Conservation (phyloP, 2,888 invertebrate species). For the Autographa pulchrina region DNA sequence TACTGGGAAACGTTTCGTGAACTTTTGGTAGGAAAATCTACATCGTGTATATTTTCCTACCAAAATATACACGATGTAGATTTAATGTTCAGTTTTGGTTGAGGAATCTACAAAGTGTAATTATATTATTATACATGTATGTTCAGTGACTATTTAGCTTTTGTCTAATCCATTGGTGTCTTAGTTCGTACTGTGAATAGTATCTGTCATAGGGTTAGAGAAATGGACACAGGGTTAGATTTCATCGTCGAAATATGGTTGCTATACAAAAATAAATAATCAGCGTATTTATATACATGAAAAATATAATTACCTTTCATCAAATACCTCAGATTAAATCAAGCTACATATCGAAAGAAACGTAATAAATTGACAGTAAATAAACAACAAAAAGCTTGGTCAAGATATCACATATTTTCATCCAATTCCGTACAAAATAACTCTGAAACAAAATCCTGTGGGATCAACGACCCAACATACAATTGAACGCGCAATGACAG, state of each 20-base stretch:
- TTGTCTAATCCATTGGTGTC: too few relatives aligned
- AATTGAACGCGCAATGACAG: not conserved
- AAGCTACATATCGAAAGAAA: not conserved
- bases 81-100: too few relatives aligned
- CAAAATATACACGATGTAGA: too few relatives aligned
- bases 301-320: not conserved
- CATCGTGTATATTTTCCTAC: not conserved
- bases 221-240: too few relatives aligned
- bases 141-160: too few relatives aligned
- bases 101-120: too few relatives aligned
- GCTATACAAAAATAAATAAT: too few relatives aligned
- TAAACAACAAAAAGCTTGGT: not conserved
- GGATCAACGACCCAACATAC: not conserved
- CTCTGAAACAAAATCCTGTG: not conserved
- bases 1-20: not conserved
- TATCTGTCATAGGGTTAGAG: too few relatives aligned
- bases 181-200: too few relatives aligned
- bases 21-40: not conserved
- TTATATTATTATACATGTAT: too few relatives aligned
- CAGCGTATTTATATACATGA: too few relatives aligned
- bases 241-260: too few relatives aligned
- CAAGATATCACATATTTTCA: not conserved
- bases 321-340: not conserved
- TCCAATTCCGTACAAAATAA: slow-evolving; percentile 2
- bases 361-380: not conserved